These are phyloP conservation scores for Thermophis baileyi DNA, from an alignment of 2,113 vertebrate genomes.

Conservation along the genomic window DNA sequence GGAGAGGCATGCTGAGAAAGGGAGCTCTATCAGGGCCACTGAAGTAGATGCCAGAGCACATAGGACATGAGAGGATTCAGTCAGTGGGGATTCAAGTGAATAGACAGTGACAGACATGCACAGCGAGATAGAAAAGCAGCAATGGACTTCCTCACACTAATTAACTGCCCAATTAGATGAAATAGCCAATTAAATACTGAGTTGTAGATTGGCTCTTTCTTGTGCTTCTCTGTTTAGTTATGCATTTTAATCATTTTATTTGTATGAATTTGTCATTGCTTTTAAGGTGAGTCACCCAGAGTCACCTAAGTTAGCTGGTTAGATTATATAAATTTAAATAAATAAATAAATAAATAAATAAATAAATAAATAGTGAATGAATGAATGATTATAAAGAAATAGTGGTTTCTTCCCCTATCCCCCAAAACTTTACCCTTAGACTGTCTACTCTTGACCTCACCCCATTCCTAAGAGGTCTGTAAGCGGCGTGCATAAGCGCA, in stretches of 20 bases:
- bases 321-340: neutral
- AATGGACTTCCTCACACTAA: neutral
- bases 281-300: neutral
- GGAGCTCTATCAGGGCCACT: too few relatives aligned
- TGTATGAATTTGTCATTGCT: neutral
- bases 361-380: too few relatives aligned
- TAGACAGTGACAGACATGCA: neutral
- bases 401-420: too few relatives aligned
- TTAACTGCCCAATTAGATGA: neutral
- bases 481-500: too few relatives aligned
- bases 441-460: too few relatives aligned
- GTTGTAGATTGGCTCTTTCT: neutral
- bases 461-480: too few relatives aligned
- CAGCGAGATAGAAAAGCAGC: neutral
- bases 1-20: neutral
- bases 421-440: too few relatives aligned
- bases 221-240: neutral
- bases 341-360: too few relatives aligned
- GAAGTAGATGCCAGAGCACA: neutral
- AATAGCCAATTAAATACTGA: neutral
- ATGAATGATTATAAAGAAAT: too few relatives aligned
- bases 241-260: neutral
- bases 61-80: neutral
- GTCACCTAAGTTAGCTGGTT: neutral
- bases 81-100: neutral